Conservation (phyloP, 2,113 vertebrate genomes). For the Piliocolobus tephrosceles region DNA sequence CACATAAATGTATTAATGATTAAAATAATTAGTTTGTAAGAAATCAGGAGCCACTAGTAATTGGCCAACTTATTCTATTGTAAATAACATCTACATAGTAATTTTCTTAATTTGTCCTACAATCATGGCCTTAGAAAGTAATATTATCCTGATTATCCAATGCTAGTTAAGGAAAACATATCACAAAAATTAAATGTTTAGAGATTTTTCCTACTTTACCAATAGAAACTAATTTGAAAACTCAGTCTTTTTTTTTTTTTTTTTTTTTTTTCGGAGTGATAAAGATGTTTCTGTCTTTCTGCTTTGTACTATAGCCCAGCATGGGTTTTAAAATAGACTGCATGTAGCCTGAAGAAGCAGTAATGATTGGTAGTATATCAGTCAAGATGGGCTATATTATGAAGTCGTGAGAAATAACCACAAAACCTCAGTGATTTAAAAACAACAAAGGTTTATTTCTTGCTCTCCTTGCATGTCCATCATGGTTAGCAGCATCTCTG, state of each 20-base stretch:
- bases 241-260: neutral
- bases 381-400: neutral
- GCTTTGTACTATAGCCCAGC: neutral
- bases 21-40: conserved; percentile 25
- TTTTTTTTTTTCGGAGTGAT: neutral
- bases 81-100: neutral
- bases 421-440: conserved; percentile 52
- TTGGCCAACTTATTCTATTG: neutral
- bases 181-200: neutral
- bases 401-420: conserved; percentile 44
- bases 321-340: conserved; percentile 23
- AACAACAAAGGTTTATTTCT: conserved; percentile 37
- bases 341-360: neutral
- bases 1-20: neutral
- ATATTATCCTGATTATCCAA: neutral
- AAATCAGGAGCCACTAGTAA: neutral
- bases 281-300: neutral
- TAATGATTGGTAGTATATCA: neutral
- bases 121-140: neutral
- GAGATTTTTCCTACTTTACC: neutral
- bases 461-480: neutral
- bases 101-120: conserved; percentile 1
- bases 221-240: conserved; percentile 38
- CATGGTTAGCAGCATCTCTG: conserved; percentile 3
- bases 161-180: neutral